Base-by-base conservation (phyloP, 2,888 invertebrate species). In the Cerastis rubricosa region DNA sequence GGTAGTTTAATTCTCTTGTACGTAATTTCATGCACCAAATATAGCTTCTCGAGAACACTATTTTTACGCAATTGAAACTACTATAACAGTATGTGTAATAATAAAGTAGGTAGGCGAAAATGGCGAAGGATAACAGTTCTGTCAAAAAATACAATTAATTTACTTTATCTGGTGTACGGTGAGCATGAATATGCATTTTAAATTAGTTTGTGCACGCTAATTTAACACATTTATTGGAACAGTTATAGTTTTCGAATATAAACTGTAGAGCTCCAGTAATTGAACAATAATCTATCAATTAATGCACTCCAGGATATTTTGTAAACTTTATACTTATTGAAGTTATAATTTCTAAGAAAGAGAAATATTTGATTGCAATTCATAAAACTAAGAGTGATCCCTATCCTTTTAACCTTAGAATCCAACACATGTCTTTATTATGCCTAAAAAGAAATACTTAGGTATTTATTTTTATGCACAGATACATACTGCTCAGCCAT, bases 51-150 rank as follows among this genome's bases (percentile, higher is more conserved):
- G 12, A 54, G 29, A 3, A 40, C 9, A 49, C 49, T 25, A 65
- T 54, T 43, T 74, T 69, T 47, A 59, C 25, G 6, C 29, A 19
- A 49, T 68, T n/a, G n/a, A 68, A 47, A 75, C 25, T 69, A 40
- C 47, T 68, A 22, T 43, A 66, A 45, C 51, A 72, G 29, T 76
- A 22, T 67, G 65, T 69, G 67, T 81, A 78, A 76, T 78, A 80
- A 59, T 83, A 87, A 88, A 87, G 87, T 88, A 90, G 86, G 88
- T 89, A 90, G 88, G 84, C 90, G 90, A 92, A 93, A 93, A 94
- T 93, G 94, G 93, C 94, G 94, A 93, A 91, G 86, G 86, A 90
- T 91, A 90, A 77, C 70, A 83, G 78, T 84, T 87, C 87, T 91
- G 93, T 94, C 92, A 93, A 92, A 93, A 83, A 69, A 65, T 75